Evolutionary conservation across 2,797 vertebrate genomes (phyloP).

Genomic region (Darevskia mixta): DNA sequence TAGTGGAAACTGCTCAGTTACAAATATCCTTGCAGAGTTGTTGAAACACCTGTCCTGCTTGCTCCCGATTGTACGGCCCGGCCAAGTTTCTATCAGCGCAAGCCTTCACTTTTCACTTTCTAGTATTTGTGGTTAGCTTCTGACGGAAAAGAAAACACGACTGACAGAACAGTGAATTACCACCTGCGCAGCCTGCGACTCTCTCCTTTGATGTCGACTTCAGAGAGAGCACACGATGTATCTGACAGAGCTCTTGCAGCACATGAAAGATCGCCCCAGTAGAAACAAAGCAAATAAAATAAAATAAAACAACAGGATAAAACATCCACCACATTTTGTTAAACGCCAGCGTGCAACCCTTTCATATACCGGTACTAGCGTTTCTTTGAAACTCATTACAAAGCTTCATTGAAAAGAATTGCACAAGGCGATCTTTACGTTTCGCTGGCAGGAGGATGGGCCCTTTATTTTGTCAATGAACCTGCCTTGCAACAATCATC

Average conservation of each 20-base stretch:
- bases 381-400: slow-evolving; percentile 24
- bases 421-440: neutral
- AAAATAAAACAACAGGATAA: neutral
- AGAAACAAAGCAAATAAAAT: slow-evolving; percentile 10
- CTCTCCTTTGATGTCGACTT: slow-evolving; percentile 43
- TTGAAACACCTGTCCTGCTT: neutral
- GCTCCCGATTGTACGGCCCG: neutral
- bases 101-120: slow-evolving; percentile 22
- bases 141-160: slow-evolving; percentile 30
- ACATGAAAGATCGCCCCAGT: slow-evolving; percentile 6
- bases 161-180: neutral
- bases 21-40: slow-evolving; percentile 4
- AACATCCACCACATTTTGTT: neutral
- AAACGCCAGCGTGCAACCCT: neutral
- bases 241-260: slow-evolving; percentile 8
- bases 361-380: accelerated
- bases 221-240: slow-evolving; percentile 17
- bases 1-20: neutral
- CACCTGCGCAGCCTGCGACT: slow-evolving; percentile 32
- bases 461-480: neutral
- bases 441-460: neutral
- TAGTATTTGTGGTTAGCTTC: slow-evolving; percentile 18
- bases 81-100: slow-evolving; percentile 5
- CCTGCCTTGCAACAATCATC: neutral
- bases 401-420: neutral